Evolutionary conservation across 2,888 invertebrate genomes (phyloP).

Genomic region (Anthoptus insignis): DNA sequence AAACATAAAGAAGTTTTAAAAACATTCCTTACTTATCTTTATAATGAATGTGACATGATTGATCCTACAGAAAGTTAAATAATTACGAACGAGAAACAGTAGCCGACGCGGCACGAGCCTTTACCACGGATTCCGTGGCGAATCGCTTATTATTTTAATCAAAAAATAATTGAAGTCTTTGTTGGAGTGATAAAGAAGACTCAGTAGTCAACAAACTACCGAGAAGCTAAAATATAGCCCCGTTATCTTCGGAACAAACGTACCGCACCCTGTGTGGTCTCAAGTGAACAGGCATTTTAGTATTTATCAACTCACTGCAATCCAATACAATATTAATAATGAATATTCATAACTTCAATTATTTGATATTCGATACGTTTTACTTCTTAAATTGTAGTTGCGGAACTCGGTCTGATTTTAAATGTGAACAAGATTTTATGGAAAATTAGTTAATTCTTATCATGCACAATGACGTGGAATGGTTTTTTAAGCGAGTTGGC

Average conservation of each 20-base stretch:
- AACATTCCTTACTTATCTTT: background rate
- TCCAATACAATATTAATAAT: constrained; percentile 62
- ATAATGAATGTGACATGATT: constrained; percentile 28
- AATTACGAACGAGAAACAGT: constrained; percentile 16
- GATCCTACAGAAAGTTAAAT: constrained; percentile 23
- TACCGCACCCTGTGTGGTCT: constrained; percentile 75
- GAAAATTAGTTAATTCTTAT: background rate
- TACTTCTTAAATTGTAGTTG: constrained; percentile 11
- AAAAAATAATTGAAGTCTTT: constrained; percentile 71
- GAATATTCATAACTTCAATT: constrained; percentile 59
- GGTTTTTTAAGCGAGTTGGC: background rate
- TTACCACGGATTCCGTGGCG: constrained; percentile 54
- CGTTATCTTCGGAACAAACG: constrained; percentile 59
- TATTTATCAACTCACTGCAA: constrained; percentile 74
- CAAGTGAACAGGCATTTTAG: constrained; percentile 67
- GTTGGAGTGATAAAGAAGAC: constrained; percentile 60
- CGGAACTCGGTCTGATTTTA: constrained; percentile 4
- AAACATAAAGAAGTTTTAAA: background rate
- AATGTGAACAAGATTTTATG: constrained; percentile 13
- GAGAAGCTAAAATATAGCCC: constrained; percentile 68
- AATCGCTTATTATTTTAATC: constrained; percentile 75
- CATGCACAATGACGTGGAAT: too few relatives aligned
- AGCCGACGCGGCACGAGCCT: constrained; percentile 18
- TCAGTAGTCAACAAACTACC: constrained; percentile 58
- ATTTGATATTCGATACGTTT: constrained; percentile 56